Base-by-base conservation (phyloP, 2,888 invertebrate species). In the Meloe dianella region DNA sequence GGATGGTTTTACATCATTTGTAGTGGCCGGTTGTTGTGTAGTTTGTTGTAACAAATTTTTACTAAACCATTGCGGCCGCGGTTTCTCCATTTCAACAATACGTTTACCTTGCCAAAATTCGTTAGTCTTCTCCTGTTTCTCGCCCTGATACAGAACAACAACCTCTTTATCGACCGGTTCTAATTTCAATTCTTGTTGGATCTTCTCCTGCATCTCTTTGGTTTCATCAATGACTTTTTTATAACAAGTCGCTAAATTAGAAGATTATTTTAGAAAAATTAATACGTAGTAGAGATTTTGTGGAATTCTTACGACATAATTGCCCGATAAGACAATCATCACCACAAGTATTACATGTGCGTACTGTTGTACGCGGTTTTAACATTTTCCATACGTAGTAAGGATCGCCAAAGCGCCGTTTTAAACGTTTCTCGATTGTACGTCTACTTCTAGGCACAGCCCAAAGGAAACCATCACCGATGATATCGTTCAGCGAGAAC, bases 61-160 rank as follows among this genome's bases (percentile, higher is more conserved):
- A 73, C 92, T 90, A 79, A 96, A 97, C 96, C 96, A 97, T 51
- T 89, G 84, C 5, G 97, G 97, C 70, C 96, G 87, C 65, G 91
- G 88, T 81, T 93, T 95, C 58, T 92, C 87, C 87, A 96, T 89
- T 85, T 97, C 96, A 17, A 97, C 89, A 70, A 97, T 88, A 74
- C 92, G 87, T 84, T 94, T 95, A 0, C 90, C 90, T 75, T 90
- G 84, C 82, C 87, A 87, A 71, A 85, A 87, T 75, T 90, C 89
- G 30, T 85, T 84, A 0, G 88, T 85, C 84, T 90, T 86, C 82
- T 87, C 80, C 70, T 90, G 86, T 76, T 87, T 90, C 80, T 97
- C 97, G 54, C 92, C 93, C 75, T 94, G 89, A 81, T 97, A 97
- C 10, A 96, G 81, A 1, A 96, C 92, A 32, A 94, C 86, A 9